Percentiles rank a stretch among this genome's conserved stretches.
These are phyloP conservation scores for Prosapia bicincta DNA, from an alignment of 2,888 invertebrate genomes.

Conservation along the genomic window DNA sequence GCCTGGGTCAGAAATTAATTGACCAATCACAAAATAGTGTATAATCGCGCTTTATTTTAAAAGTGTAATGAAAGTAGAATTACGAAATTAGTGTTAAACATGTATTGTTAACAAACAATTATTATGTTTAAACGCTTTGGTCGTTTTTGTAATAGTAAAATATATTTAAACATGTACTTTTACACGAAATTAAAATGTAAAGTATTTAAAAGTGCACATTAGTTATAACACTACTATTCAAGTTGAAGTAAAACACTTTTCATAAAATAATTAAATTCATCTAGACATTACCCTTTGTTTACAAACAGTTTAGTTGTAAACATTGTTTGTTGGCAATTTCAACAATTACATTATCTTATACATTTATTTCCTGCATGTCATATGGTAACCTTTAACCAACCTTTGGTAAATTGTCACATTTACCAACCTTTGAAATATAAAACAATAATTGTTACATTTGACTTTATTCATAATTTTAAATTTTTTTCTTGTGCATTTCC, in stretches of 20 bases:
- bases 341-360: neutral
- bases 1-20: neutral
- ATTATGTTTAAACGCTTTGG: no score
- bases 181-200: neutral
- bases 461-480: no score
- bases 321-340: neutral
- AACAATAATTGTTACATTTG: neutral
- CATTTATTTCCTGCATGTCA: neutral
- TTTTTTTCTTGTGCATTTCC: no score
- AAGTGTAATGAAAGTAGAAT: no score
- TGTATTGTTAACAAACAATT: no score
- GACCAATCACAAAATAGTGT: neutral
- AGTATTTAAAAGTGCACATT: neutral
- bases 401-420: no score
- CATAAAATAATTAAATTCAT: neutral
- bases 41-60: neutral
- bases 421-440: neutral
- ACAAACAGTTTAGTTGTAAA: neutral
- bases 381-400: no score
- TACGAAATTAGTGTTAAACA: no score
- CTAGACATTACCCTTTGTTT: neutral
- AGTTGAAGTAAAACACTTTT: neutral
- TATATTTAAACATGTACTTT: no score
- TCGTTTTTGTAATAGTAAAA: no score
- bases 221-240: neutral